Conservation (phyloP, 2,888 invertebrate species). For the Aricia artaxerxes region DNA sequence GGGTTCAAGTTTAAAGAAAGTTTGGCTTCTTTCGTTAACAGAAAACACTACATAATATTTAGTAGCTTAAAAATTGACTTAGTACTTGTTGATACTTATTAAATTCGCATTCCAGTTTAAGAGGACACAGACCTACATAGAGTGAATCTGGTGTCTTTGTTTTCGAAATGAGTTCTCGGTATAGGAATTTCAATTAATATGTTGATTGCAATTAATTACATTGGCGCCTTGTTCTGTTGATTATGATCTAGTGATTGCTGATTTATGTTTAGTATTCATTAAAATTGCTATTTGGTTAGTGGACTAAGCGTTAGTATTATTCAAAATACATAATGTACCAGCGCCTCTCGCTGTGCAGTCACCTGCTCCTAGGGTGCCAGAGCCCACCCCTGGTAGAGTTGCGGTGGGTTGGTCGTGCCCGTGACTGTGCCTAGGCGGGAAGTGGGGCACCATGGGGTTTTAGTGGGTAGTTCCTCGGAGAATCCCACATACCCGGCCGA, state of each 20-base stretch:
- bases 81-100: not conserved
- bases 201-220: slow-evolving; percentile 27
- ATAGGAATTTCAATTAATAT: slow-evolving; percentile 33
- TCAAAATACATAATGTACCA: no score
- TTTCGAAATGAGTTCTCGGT: slow-evolving; percentile 30
- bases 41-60: not conserved
- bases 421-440: no score
- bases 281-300: not conserved
- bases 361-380: no score
- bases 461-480: no score
- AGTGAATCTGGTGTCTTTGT: slow-evolving; percentile 27
- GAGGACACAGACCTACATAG: not conserved
- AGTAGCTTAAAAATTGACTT: not conserved
- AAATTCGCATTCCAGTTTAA: not conserved
- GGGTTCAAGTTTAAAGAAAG: no score
- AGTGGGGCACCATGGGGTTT: no score
- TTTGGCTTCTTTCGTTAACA: not conserved
- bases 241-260: not conserved
- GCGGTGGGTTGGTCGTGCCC: no score
- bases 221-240: not conserved
- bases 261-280: not conserved
- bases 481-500: no score
- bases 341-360: no score
- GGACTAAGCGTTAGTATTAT: no score
- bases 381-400: no score